Evolutionary conservation across 2,888 invertebrate species (phyloP), one percentile per base, ranked within the genome.

Genomic region (Aleiodes alternator): DNA sequence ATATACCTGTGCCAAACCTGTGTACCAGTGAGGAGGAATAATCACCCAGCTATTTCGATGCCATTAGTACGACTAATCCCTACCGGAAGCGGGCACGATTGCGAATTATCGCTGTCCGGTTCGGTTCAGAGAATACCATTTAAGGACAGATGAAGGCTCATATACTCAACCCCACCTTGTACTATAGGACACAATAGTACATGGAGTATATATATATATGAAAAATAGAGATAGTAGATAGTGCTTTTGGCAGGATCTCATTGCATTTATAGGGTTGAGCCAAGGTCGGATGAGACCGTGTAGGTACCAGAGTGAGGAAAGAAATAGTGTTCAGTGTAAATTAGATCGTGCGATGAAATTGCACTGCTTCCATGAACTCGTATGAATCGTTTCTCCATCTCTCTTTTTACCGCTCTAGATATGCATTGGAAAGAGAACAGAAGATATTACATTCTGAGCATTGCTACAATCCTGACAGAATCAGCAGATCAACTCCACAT

Each of bases 11-110:
- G 64, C 64, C 48, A 64, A 64, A 23, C 64, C 38, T 55, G 55
- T 38, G 16, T 50, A 34, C 16, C 50, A 12, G 59, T 64, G 51
- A 55, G 53, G 50, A 74, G 76, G 76, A 72, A 76, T 73, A 76
- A 77, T 74, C 76, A 70, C 31, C 70, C 70, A 53, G 76, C 74
- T 68, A 68, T 72, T 71, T 31, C 70, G 48, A 50, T 16, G 70
- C 77, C 69, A 77, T 79, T 76, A 77, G 72, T 59, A 77, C 61
- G 72, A 77, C 77, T 79, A 79, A 79, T 79, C 76, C 74, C 70
- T 70, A 38, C 29, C 73, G 76, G 76, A 77, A 77, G 71, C 77
- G 70, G 77, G 70, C 73, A 69, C 76, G 66, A 74, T 76, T 76
- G 77, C 74, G 69, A 79, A 79, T 79, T 77, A 79, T 77, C 69